Percentiles rank a stretch among this genome's conserved stretches.
phyloP scores from a whole-genome alignment of 1,140 invertebrate genomes.

The Leptopilina boulardi region DNA sequence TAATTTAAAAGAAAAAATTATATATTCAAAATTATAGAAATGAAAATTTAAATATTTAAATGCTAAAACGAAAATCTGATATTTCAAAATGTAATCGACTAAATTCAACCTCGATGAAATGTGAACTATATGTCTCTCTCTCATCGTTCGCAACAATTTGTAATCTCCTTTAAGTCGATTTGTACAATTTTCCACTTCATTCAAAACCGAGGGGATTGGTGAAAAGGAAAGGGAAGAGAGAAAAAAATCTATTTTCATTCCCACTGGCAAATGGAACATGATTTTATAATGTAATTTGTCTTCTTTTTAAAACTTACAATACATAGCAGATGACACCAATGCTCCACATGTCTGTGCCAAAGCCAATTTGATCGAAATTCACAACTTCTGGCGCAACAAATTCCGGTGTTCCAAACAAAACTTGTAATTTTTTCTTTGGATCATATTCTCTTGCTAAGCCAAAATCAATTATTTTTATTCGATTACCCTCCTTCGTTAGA shows the following conservation, averaged over 20 bases:
- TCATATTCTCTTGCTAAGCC: constrained; percentile 95
- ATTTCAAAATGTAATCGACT: too few relatives aligned
- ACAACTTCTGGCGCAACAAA: constrained; percentile 99
- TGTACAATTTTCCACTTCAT: background rate
- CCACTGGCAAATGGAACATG: background rate
- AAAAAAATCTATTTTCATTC: constrained; percentile 9
- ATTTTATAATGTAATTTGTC: background rate
- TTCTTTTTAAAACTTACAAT: constrained; percentile 85
- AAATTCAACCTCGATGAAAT: too few relatives aligned
- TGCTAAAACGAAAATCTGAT: too few relatives aligned
- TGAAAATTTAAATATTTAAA: too few relatives aligned
- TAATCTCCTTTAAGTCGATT: background rate
- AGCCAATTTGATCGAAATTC: constrained; percentile 97
- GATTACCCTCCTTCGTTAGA: constrained; percentile 94
- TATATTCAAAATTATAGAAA: too few relatives aligned
- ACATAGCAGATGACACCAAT: constrained; percentile 98
- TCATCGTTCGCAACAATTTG: too few relatives aligned
- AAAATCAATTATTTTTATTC: constrained; percentile 99
- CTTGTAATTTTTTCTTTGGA: constrained; percentile 92
- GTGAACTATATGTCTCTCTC: too few relatives aligned
- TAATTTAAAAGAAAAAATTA: too few relatives aligned
- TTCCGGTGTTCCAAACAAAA: constrained; percentile 98
- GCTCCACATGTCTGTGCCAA: constrained; percentile 98
- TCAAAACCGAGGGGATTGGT: too few relatives aligned
- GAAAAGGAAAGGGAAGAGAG: too few relatives aligned